Evolutionary conservation across 2,113 vertebrate species (phyloP), one percentile per base, ranked within the genome.

Genomic region (Solea solea): DNA sequence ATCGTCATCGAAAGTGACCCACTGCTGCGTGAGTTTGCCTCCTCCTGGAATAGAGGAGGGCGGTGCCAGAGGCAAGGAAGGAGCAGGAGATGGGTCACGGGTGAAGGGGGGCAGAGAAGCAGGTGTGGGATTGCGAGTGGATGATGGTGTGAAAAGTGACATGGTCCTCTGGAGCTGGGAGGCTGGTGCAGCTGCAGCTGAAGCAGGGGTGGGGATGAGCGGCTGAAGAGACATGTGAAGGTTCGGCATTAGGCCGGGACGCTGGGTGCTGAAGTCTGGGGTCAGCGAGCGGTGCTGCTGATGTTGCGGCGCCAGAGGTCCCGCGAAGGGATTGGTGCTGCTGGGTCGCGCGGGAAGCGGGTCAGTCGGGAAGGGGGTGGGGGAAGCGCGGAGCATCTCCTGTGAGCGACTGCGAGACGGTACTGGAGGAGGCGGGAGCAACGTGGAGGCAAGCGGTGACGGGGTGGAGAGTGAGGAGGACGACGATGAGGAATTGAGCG

Each of bases 1-100:
- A 56, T 91, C 90, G 0, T 94, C 92, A 62, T 93, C 92, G 5
- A 94, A 94, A 15, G 95, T 99, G 79, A 98, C 96, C 98, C 98
- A 98, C 49, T 91, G 94, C 91, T 91, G 92, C 87, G 80, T 83
- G 80, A 9, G 80, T 4, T 27, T 89, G 76, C 49, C 85, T 78
- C 16, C 75, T 53, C 34, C 56, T 49, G 81, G 83, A 15, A 85
- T 46, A 39, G 78, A 84, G 28, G 84, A 89, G 8, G 89, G 69
- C 0, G 65, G 65, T 0, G 81, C 83, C 27, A 86, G 54, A n/a
- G 91, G 88, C 42, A 90, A 74, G 53, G 66, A 16, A 0, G 91
- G 12, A 42, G 12, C 57, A 11, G 67, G 46, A n/a, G 71, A 74
- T 0, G 16, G 51, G 7, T 63, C 48, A 9, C 45, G 15, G 34